Percentiles rank a stretch among this genome's conserved stretches.
Evolutionary conservation across 2,113 vertebrate species (phyloP).

Genomic region (Anser brachyrhynchus): DNA sequence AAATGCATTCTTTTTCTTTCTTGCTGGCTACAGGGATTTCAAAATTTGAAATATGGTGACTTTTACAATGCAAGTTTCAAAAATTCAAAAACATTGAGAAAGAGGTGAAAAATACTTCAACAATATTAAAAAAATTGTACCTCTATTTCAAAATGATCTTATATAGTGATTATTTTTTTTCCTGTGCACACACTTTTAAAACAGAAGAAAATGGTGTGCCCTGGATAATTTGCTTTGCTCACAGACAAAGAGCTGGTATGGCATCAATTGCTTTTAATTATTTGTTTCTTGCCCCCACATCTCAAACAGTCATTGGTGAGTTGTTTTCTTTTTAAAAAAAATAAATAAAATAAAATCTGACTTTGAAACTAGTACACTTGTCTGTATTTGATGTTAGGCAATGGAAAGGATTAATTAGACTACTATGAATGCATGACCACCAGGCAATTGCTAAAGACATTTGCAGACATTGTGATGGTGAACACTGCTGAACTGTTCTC

Average conservation of each 20-base stretch:
- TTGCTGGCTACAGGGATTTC: background rate
- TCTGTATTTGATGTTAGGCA: conserved; percentile 2
- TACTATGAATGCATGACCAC: background rate
- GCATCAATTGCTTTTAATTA: conserved; percentile 23
- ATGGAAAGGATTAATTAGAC: background rate
- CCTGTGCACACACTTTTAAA: background rate
- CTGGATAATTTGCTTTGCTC: background rate
- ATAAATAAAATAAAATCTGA: background rate
- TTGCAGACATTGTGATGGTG: background rate
- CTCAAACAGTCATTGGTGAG: background rate
- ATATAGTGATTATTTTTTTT: background rate
- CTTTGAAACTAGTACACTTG: background rate
- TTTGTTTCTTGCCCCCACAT: background rate
- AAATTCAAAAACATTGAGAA: background rate
- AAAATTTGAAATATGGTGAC: background rate
- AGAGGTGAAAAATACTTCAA: background rate
- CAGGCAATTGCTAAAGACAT: background rate
- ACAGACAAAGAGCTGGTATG: background rate
- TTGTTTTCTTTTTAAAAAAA: background rate
- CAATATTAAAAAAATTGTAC: background rate
- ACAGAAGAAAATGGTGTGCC: background rate
- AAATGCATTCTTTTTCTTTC: background rate
- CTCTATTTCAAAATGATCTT: background rate
- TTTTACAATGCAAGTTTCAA: background rate
- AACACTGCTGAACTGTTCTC: background rate